Conservation (phyloP, 2,113 vertebrate species). For the Pseudolaguvia tuberculata region DNA sequence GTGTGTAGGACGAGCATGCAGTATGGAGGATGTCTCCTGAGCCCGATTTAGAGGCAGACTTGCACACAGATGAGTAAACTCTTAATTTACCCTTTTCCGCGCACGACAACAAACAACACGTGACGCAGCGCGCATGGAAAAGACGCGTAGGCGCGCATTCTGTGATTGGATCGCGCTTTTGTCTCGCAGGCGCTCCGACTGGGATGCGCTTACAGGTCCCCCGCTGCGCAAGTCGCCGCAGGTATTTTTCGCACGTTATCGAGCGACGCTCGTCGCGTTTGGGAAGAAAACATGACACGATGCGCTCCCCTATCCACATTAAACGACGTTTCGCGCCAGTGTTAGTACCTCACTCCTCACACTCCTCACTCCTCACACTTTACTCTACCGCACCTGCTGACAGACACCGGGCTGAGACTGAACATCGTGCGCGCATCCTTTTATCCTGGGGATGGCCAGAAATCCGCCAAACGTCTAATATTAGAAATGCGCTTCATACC, state of each 20-base stretch:
- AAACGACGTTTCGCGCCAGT: slow-evolving; percentile 12
- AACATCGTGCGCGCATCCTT: slow-evolving; percentile 10
- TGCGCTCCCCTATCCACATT: slow-evolving; percentile 5
- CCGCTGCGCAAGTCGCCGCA: slow-evolving; percentile 21
- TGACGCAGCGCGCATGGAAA: slow-evolving; percentile 56
- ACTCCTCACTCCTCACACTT: slow-evolving; percentile 23
- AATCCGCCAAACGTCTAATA: slow-evolving; percentile 19
- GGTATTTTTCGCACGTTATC: slow-evolving; percentile 14
- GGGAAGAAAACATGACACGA: slow-evolving; percentile 26
- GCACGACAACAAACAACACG: slow-evolving; percentile 61
- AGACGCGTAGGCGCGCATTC: slow-evolving; percentile 2
- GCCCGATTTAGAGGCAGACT: background rate
- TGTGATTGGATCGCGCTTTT: slow-evolving; percentile 15
- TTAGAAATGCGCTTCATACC: slow-evolving; percentile 2
- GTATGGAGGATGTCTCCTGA: background rate
- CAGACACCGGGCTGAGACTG: slow-evolving; percentile 29
- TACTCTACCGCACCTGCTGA: slow-evolving; percentile 45
- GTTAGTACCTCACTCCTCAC: slow-evolving; percentile 23
- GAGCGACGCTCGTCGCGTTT: background rate
- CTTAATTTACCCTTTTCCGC: slow-evolving; percentile 16
- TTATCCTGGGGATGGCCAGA: slow-evolving; percentile 3
- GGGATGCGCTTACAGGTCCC: slow-evolving; percentile 30
- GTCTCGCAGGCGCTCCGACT: slow-evolving; percentile 18
- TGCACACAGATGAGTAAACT: slow-evolving; percentile 5
- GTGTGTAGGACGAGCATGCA: background rate